phyloP scores from a whole-genome alignment of 2,797 vertebrate genomes.

The Eutrigla gurnardus region DNA sequence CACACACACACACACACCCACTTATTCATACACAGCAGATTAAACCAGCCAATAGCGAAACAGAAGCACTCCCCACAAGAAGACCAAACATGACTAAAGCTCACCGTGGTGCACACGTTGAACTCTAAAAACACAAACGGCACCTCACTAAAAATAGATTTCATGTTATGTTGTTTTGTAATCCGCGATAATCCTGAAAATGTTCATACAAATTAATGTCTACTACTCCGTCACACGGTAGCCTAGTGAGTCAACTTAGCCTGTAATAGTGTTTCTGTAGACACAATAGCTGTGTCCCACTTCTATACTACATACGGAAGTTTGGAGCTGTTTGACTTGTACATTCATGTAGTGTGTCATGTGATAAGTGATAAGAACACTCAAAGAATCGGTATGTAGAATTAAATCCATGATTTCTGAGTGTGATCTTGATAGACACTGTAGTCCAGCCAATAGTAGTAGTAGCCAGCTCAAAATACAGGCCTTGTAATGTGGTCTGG shows the following conservation, averaged over 20 bases:
- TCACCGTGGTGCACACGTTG: constrained; percentile 27
- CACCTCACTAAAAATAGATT: constrained; percentile 53
- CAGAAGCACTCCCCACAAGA: constrained; percentile 36
- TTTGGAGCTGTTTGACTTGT: too few relatives aligned
- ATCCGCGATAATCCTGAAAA: constrained; percentile 48
- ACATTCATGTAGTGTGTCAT: neutral
- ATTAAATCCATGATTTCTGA: neutral
- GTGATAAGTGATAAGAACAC: neutral
- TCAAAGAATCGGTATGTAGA: neutral
- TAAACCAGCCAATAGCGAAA: constrained; percentile 62
- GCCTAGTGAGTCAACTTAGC: constrained; percentile 7
- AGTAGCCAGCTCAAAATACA: too few relatives aligned
- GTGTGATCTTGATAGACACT: neutral
- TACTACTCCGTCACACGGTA: constrained; percentile 8
- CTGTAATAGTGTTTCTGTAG: constrained; percentile 5
- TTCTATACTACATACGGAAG: neutral
- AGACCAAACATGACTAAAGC: constrained; percentile 57
- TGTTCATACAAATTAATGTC: constrained; percentile 24
- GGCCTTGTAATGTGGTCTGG: too few relatives aligned
- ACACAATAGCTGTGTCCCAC: neutral
- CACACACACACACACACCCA: constrained; percentile 42
- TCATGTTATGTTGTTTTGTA: constrained; percentile 34
- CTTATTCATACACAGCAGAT: constrained; percentile 55
- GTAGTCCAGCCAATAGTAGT: too few relatives aligned
- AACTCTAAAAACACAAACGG: constrained; percentile 40